phyloP scores from a whole-genome alignment of 2,113 vertebrate species.

The Oreocharis arfaki region DNA sequence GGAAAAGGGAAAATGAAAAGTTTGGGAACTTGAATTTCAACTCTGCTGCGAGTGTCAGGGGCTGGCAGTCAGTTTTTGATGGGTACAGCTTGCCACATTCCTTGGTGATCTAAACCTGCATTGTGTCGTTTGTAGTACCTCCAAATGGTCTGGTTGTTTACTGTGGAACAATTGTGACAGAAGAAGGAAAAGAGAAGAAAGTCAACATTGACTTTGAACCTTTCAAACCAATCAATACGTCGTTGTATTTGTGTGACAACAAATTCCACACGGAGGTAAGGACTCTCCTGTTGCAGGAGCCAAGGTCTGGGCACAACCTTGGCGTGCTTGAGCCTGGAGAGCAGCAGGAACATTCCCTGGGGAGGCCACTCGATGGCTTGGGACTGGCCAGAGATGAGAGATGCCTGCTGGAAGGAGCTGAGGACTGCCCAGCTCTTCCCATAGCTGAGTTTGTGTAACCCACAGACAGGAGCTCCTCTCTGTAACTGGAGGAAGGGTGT shows the following conservation, averaged over 20 bases:
- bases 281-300: neutral
- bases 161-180: conserved; percentile 99
- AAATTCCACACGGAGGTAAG: conserved; percentile 99
- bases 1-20: neutral
- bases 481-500: neutral
- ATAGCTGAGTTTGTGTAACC: neutral
- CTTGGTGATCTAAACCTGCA: neutral
- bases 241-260: conserved; percentile 98
- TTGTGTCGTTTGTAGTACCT: conserved; percentile 84
- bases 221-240: conserved; percentile 99
- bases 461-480: neutral
- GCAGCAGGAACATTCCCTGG: neutral
- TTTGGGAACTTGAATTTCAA: neutral
- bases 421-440: neutral
- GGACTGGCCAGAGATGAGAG: neutral
- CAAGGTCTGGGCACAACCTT: neutral
- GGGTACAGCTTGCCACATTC: neutral
- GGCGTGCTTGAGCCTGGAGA: neutral
- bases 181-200: conserved; percentile 99
- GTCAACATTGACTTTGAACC: conserved; percentile 99
- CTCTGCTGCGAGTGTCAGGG: neutral
- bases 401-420: neutral
- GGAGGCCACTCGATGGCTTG: neutral
- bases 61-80: neutral
- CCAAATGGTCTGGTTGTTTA: conserved; percentile 99